Conservation (phyloP, 2,888 invertebrate species). For the Cyaniris semiargus region DNA sequence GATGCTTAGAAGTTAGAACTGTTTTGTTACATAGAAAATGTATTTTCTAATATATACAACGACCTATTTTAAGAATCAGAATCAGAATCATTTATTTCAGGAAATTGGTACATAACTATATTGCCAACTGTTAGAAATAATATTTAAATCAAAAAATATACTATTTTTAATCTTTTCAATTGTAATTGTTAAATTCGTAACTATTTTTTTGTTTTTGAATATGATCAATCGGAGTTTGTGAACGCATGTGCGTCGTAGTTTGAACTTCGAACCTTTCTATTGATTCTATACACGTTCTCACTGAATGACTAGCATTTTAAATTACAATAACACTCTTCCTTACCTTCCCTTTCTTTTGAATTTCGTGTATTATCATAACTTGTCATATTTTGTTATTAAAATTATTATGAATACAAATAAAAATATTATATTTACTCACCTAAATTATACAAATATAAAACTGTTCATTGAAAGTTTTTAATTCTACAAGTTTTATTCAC, state of each 20-base stretch:
- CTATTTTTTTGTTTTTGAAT: neutral
- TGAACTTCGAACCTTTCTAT: conserved; percentile 22
- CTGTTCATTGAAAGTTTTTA: neutral
- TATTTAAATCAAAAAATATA: neutral
- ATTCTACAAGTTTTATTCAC: conserved; percentile 29
- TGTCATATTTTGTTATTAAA: neutral
- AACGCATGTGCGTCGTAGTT: neutral
- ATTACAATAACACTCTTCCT: neutral
- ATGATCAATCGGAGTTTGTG: neutral
- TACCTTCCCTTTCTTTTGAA: neutral
- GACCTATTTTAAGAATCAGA: no score
- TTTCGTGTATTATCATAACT: neutral
- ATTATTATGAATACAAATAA: neutral
- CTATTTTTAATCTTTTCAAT: neutral
- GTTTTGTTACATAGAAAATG: neutral
- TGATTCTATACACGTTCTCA: neutral
- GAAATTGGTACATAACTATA: no score
- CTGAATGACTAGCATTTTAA: neutral
- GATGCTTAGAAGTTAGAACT: neutral
- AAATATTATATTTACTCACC: conserved; percentile 1
- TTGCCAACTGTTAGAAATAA: neutral
- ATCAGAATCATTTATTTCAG: no score
- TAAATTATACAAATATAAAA: neutral
- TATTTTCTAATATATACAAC: neutral
- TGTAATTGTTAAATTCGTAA: neutral